Evolutionary conservation across 1,140 invertebrate species (phyloP), one percentile per base, ranked within the genome.

Genomic region (Holotrichia oblita): DNA sequence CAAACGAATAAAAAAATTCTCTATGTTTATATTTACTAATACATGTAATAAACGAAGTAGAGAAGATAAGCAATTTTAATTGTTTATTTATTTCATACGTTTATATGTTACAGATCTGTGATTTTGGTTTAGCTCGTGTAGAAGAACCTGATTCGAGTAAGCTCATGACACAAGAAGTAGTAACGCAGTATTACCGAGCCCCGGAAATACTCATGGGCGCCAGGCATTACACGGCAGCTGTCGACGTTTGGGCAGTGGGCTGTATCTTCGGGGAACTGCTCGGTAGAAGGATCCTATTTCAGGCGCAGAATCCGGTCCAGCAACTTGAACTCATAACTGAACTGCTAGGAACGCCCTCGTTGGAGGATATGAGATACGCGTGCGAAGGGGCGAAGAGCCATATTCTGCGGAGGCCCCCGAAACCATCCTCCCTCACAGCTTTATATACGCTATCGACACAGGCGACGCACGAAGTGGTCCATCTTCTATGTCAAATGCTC

Each of bases 241-340:
- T 99, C 44, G 98, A 99, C 86, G 96, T 99, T 14, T 99, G 98
- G 98, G 97, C 96, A 61, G 97, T 99, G 34, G 98, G 98, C n/a
- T 99, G 98, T 87, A 99, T 99, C 84, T 99, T 99, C 86, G 98
- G 97, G 7, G 98, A 99, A 87, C 91, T 99, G 22, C 90, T 99
- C 0, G 95, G 97, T 61, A 89, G 98, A 77, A 90, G 97, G 79
- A 99, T 99, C 82, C 91, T 99, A 27, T 99, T 99, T 89, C 98
- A 99, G 89, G 85, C 86, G 4, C 85, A 86, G 79, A 86, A 85
- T 76, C 85, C 85, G 20, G 84, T 86, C 24, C 83, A 86, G 48
- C 89, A 97, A 93, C 88, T 99, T 89, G 98, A 99, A 89, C 88
- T 99, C 80, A 99, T 99, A 83, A 98, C 97, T 34, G 97, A 99